These are phyloP conservation scores for Bolborhynchus lineola DNA, from an alignment of 2,113 vertebrate genomes.

Conservation along the genomic window DNA sequence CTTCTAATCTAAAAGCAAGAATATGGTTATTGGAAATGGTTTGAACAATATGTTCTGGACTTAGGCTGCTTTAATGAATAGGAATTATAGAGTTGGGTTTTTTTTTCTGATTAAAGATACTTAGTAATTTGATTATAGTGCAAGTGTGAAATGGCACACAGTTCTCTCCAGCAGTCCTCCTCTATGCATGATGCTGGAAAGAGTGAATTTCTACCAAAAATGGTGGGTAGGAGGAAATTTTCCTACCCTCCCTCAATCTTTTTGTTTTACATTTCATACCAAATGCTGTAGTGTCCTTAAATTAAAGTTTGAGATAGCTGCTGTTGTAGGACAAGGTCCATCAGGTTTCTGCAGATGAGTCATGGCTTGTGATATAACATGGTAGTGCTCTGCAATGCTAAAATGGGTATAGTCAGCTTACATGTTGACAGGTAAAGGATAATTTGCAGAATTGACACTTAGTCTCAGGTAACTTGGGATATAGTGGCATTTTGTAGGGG, in stretches of 20 bases:
- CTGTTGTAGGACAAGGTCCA: neutral
- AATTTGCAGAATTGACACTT: neutral
- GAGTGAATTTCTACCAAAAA: neutral
- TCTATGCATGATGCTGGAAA: neutral
- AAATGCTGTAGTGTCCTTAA: neutral
- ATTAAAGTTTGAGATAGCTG: neutral
- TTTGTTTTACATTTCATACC: neutral
- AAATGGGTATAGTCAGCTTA: neutral
- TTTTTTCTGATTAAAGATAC: neutral
- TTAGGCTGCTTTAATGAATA: neutral
- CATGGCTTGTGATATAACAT: neutral
- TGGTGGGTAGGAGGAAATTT: neutral
- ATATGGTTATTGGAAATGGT: neutral
- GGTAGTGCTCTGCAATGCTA: neutral
- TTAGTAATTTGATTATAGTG: neutral
- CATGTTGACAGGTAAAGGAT: neutral
- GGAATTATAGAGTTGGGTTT: accelerated
- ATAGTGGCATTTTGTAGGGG: neutral
- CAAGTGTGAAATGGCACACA: neutral
- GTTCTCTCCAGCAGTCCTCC: neutral
- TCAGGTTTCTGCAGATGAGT: neutral
- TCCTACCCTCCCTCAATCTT: neutral
- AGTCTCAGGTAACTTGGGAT: neutral
- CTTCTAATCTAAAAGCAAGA: neutral
- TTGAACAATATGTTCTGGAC: neutral